Base-by-base conservation (phyloP, 2,888 invertebrate species). In the Parthenolecanium corni region DNA sequence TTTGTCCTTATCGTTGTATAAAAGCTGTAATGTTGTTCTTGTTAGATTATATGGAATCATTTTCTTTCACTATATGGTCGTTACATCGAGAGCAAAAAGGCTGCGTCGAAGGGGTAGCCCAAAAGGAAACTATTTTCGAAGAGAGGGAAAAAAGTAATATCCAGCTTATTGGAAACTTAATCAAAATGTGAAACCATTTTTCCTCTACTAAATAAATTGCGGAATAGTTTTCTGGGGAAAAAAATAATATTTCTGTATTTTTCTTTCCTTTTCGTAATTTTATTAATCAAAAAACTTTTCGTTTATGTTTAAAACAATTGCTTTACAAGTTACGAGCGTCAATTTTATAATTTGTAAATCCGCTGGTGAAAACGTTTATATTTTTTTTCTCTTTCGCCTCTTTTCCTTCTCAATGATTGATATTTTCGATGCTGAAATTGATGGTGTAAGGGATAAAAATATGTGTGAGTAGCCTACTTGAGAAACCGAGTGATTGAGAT, bases 1-100 rank as follows among this genome's bases (percentile, higher is more conserved):
- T 61, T 61, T 51, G 61, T 61, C 49, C 49, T 61, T 61, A 61
- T 61, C 61, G 61, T 61, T 61, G 49, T 61, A 61, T 61, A 61
- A 61, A 47, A 61, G 61, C 51, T 49, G 61, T 61, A 61, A 61
- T 61, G 61, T 51, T 61, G 61, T 51, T 61, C 49, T 51, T 61
- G 61, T 40, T 61, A 58, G 51, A 49, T 61, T 61, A 61, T 51
- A 51, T 51, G 51, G 51, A 61, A 61, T 61, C 36, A 61, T 61
- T 61, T 61, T 61, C 61, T 51, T 51, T 58, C 57, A 47, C 61
- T 61, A 49, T 49, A 51, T 61, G 51, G 61, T 61, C 61, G 49
- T 61, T 58, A 51, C 49, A 61, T 9, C 4, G 31, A 31, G 31
- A 31, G 31, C 4, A 31, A 31, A 31, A 31, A 31, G 9, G n/a